Conservation (phyloP, 2,113 vertebrate species). For the Gallinago undulata region DNA sequence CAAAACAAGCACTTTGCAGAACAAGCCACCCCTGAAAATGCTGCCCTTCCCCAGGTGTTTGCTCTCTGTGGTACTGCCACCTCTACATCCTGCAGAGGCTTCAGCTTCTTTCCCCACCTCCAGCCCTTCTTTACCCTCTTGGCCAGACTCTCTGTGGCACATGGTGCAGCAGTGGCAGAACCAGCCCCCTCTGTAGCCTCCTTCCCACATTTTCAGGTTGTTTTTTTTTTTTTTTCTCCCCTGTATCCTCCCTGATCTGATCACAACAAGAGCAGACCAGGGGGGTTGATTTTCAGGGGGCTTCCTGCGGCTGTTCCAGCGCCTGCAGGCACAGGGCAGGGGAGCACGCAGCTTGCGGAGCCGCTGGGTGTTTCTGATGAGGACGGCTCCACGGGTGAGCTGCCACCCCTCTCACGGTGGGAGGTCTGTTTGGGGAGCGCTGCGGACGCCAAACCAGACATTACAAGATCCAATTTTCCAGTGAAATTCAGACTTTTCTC, state of each 20-base stretch:
- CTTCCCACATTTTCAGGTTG: background rate
- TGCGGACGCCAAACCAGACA: conserved; percentile 60
- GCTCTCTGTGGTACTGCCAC: background rate
- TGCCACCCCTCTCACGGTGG: conserved; percentile 12
- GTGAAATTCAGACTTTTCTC: conserved; percentile 69
- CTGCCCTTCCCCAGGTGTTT: background rate
- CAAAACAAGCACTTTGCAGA: background rate
- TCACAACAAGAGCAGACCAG: background rate
- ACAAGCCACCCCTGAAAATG: background rate
- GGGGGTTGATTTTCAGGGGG: background rate
- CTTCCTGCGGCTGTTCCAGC: background rate
- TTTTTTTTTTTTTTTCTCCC: background rate
- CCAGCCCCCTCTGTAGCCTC: background rate
- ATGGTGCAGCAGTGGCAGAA: background rate
- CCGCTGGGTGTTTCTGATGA: background rate
- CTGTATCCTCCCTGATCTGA: background rate
- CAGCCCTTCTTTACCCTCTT: background rate
- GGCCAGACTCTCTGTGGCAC: background rate
- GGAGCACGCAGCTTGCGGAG: background rate
- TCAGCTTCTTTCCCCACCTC: background rate
- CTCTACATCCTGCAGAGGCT: background rate
- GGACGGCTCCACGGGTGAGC: conserved; percentile 39
- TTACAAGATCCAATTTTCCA: conserved; percentile 74
- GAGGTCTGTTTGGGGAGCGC: conserved; percentile 61
- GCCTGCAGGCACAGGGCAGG: background rate